phyloP scores from a whole-genome alignment of 2,113 vertebrate species.

The Coptodon bakossiorum region DNA sequence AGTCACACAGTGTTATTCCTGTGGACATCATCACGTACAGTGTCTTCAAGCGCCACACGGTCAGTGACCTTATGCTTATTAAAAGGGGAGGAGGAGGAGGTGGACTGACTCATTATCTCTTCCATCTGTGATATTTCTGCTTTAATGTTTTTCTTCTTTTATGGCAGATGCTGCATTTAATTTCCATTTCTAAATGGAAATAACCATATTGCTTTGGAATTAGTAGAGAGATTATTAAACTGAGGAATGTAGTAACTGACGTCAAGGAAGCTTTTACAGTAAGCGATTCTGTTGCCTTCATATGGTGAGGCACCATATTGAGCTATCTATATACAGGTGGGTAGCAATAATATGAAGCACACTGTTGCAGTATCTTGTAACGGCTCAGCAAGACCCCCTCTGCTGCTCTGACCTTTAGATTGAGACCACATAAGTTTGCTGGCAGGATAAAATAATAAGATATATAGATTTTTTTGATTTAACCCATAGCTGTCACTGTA shows the following conservation, averaged over 20 bases:
- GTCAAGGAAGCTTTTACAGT: neutral
- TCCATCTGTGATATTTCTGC: neutral
- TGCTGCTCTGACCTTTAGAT: conserved; percentile 17
- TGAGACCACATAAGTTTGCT: neutral
- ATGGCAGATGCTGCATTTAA: neutral
- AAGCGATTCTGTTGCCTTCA: neutral
- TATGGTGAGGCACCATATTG: neutral
- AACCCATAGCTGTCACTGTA: neutral
- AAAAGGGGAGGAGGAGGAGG: neutral
- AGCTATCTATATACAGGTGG: neutral
- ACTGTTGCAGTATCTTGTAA: neutral
- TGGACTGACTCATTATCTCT: neutral
- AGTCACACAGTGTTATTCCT: neutral
- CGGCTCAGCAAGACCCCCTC: neutral
- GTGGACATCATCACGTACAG: neutral
- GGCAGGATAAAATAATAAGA: neutral
- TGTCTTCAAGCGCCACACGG: neutral
- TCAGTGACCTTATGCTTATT: neutral
- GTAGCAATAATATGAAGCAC: neutral
- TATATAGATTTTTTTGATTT: neutral
- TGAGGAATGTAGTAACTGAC: neutral
- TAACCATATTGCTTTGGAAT: neutral
- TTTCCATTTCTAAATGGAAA: neutral
- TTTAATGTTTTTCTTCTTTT: neutral
- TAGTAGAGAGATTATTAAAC: neutral